Evolutionary conservation across 2,113 vertebrate genomes (phyloP).

Genomic region (Brevimyrus niger): DNA sequence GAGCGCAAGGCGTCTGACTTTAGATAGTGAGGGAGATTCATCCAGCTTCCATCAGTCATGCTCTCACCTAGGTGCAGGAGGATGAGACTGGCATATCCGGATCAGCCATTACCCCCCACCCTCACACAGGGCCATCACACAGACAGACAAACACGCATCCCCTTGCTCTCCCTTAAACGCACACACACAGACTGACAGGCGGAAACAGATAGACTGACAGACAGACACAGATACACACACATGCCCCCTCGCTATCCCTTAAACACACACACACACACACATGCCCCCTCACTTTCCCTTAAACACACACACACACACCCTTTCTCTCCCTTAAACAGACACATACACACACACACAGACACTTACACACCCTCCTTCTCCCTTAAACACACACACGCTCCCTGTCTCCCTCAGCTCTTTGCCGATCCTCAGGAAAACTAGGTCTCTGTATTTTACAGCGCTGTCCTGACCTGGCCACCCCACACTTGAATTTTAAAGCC

Average conservation of each 20-base stretch:
- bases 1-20: neutral
- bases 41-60: neutral
- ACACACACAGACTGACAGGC: too few relatives aligned
- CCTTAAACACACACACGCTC: neutral
- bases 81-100: neutral
- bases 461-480: neutral
- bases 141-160: neutral
- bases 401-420: neutral
- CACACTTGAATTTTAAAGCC: slow-evolving; percentile 1
- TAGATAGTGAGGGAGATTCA: neutral
- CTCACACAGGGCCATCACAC: neutral
- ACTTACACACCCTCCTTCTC: neutral
- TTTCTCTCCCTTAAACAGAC: too few relatives aligned
- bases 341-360: neutral
- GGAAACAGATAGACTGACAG: too few relatives aligned
- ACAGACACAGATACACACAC: too few relatives aligned
- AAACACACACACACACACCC: too few relatives aligned
- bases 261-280: too few relatives aligned
- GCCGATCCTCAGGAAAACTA: neutral
- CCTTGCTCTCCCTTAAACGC: too few relatives aligned
- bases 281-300: too few relatives aligned
- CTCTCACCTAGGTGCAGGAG: neutral
- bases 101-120: neutral
- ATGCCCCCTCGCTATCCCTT: too few relatives aligned
- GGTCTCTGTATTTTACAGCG: neutral